A percentile compares a stretch with the other conserved stretches of the same genome.
Conservation (phyloP, 2,113 vertebrate genomes). For the Ciconia maguari region DNA sequence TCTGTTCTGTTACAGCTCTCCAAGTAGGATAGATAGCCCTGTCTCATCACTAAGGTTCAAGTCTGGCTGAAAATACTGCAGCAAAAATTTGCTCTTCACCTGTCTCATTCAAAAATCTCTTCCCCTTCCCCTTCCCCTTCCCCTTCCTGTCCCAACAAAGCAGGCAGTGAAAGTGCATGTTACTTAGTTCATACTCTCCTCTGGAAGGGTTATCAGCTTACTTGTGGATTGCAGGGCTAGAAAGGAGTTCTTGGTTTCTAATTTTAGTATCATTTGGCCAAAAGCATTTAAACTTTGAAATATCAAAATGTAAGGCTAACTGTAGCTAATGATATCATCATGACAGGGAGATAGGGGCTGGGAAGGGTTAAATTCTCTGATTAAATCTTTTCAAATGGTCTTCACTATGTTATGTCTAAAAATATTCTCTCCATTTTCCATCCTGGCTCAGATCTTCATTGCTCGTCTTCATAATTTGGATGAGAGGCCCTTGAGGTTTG, state of each 20-base stretch:
- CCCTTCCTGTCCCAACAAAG: not conserved
- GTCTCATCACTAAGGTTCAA: not conserved
- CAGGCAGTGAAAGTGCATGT: not conserved
- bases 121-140: no score
- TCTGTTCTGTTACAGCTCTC: not conserved
- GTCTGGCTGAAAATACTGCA: not conserved
- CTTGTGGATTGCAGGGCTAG: not conserved
- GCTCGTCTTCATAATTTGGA: not conserved
- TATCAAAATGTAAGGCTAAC: not conserved
- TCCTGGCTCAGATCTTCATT: not conserved
- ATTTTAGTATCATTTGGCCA: not conserved
- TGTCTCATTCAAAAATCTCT: not conserved
- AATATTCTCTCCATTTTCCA: not conserved
- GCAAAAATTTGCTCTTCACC: not conserved
- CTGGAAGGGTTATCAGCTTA: not conserved
- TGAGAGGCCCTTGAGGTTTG: not conserved
- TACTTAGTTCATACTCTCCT: not conserved
- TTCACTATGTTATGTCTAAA: not conserved
- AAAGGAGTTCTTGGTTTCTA: not conserved
- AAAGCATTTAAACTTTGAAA: not conserved
- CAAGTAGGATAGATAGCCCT: not conserved
- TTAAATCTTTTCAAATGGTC: not conserved
- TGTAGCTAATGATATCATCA: not conserved
- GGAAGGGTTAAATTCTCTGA: not conserved
- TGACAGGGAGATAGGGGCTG: not conserved